These are phyloP conservation scores for Arvicanthis niloticus DNA, from an alignment of 2,113 vertebrate genomes.

Conservation along the genomic window DNA sequence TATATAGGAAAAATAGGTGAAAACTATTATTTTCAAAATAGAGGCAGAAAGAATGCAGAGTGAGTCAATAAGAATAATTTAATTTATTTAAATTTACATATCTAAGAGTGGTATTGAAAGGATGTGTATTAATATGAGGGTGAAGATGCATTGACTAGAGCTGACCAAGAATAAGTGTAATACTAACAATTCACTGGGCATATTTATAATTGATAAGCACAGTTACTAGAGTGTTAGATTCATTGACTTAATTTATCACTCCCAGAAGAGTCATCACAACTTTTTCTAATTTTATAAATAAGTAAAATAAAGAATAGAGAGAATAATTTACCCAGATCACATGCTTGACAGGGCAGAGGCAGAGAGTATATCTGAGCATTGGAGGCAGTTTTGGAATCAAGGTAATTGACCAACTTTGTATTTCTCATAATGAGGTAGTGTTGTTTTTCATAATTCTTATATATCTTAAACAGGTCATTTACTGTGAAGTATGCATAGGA, in stretches of 20 bases:
- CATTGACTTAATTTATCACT: neutral
- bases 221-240: neutral
- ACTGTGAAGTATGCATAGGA: too few species aligned
- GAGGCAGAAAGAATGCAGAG: neutral
- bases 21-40: neutral
- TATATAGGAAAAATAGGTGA: neutral
- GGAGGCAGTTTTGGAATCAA: neutral
- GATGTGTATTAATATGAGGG: neutral
- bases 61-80: neutral
- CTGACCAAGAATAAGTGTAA: neutral
- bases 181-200: neutral
- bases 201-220: neutral
- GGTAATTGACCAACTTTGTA: neutral
- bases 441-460: neutral
- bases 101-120: neutral
- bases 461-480: neutral
- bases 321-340: neutral
- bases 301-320: conserved; percentile 9
- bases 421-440: neutral
- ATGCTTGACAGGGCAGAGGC: neutral
- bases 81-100: neutral
- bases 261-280: neutral
- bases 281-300: neutral
- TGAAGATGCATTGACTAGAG: neutral
- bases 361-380: neutral